Conservation (phyloP, 2,113 vertebrate species). For the Siniperca chuatsi region DNA sequence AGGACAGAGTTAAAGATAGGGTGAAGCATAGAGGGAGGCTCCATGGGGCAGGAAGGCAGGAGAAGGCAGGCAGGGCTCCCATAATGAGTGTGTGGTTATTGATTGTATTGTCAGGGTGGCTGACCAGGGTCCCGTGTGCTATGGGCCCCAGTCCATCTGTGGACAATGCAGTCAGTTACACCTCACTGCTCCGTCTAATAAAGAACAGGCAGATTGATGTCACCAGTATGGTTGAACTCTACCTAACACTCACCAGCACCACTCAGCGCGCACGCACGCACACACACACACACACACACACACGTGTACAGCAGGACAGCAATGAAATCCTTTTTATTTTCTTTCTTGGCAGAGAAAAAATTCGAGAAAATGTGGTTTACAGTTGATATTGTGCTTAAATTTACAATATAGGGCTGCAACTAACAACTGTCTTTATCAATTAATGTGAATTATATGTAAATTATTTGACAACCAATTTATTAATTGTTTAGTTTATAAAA, state of each 20-base stretch:
- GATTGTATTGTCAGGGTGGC: constrained; percentile 86
- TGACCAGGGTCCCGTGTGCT: constrained; percentile 80
- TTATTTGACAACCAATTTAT: background rate
- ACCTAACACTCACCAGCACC: constrained; percentile 78
- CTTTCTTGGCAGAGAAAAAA: constrained; percentile 19
- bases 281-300: constrained; percentile 3
- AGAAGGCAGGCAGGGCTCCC: constrained; percentile 61
- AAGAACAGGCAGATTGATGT: constrained; percentile 88
- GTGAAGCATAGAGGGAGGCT: constrained; percentile 42
- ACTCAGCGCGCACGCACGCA: constrained; percentile 3
- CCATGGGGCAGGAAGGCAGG: constrained; percentile 48
- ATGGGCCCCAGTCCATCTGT: constrained; percentile 86
- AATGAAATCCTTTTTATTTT: constrained; percentile 48
- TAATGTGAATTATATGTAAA: background rate
- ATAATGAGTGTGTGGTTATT: constrained; percentile 85
- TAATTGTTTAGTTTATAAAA: background rate
- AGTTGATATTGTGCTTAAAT: constrained; percentile 16
- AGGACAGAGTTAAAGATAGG: constrained; percentile 28
- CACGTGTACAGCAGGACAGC: constrained; percentile 9
- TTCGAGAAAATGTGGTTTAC: constrained; percentile 16
- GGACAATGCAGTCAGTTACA: constrained; percentile 89
- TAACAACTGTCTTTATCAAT: constrained; percentile 19
- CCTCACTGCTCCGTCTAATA: constrained; percentile 87
- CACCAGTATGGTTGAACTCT: constrained; percentile 83
- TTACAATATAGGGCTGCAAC: background rate